phyloP scores from a whole-genome alignment of 2,888 invertebrate species.

The Leptodirus hochenwartii region DNA sequence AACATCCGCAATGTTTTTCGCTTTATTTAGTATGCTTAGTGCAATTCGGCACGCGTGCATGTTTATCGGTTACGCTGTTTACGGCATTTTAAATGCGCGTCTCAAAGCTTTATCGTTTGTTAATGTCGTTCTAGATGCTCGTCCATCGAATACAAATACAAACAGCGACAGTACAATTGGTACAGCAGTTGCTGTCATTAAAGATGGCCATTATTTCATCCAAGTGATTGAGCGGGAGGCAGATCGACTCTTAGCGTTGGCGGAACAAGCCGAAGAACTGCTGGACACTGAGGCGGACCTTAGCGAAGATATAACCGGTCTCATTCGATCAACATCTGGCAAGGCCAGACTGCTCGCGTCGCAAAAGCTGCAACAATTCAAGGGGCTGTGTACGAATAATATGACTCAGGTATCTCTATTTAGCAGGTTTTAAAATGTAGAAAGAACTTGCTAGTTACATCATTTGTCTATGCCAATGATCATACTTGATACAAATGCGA shows the following conservation, averaged over 20 bases:
- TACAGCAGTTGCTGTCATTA: slow-evolving; percentile 23
- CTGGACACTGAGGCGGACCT: slow-evolving; percentile 31
- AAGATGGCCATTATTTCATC: slow-evolving; percentile 64
- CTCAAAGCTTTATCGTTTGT: too few species aligned
- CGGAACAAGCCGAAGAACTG: slow-evolving; percentile 52
- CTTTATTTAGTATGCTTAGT: too few species aligned
- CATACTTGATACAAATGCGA: too few species aligned
- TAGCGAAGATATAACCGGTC: slow-evolving; percentile 65
- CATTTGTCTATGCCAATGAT: too few species aligned
- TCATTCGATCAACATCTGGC: slow-evolving; percentile 73
- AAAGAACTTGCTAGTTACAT: too few species aligned
- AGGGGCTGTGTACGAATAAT: slow-evolving; percentile 39
- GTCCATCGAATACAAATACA: too few species aligned
- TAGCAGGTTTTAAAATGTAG: slow-evolving; percentile 1
- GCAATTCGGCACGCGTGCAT: too few species aligned
- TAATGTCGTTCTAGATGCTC: too few species aligned
- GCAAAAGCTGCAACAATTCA: slow-evolving; percentile 92
- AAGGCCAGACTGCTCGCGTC: slow-evolving; percentile 77
- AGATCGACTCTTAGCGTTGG: slow-evolving; percentile 44
- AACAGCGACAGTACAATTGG: too few species aligned
- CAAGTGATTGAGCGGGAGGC: slow-evolving; percentile 56
- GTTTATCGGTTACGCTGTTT: too few species aligned
- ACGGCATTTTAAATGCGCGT: too few species aligned
- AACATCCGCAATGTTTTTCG: too few species aligned
- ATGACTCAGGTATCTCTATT: slow-evolving; percentile 21